Evolutionary conservation across 2,113 vertebrate species (phyloP).

Genomic region (Sterrhoptilus dennistouni): DNA sequence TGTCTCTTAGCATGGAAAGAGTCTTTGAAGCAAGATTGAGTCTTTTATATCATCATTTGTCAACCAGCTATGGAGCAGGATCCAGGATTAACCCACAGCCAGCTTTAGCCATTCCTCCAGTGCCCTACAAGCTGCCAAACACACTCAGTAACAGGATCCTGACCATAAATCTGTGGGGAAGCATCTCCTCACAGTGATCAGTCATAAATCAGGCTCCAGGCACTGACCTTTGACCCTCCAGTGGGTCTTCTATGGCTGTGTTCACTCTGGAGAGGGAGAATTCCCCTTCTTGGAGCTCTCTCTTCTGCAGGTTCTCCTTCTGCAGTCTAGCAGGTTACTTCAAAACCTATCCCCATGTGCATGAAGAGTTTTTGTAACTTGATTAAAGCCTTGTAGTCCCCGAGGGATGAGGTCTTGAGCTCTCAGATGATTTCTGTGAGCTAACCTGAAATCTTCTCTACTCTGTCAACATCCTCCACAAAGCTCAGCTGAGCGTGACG

Average conservation of each 20-base stretch:
- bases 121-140: not conserved
- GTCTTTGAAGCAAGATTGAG: not conserved
- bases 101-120: not conserved
- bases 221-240: not conserved
- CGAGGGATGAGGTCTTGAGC: not conserved
- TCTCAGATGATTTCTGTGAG: not conserved
- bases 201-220: not conserved
- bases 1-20: not conserved
- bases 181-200: not conserved
- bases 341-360: not conserved
- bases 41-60: conserved; percentile 15
- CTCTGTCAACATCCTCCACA: not conserved
- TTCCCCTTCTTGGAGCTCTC: not conserved
- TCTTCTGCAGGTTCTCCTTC: not conserved
- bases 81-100: conserved; percentile 15
- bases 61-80: not conserved
- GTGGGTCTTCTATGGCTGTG: not conserved
- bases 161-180: not conserved
- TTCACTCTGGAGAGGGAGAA: not conserved
- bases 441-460: not conserved
- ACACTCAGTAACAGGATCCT: not conserved
- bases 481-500: not conserved
- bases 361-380: not conserved
- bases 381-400: not conserved
- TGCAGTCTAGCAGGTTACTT: not conserved